Evolutionary conservation across 1,140 invertebrate genomes (phyloP).

Genomic region (Zophobas atratus): DNA sequence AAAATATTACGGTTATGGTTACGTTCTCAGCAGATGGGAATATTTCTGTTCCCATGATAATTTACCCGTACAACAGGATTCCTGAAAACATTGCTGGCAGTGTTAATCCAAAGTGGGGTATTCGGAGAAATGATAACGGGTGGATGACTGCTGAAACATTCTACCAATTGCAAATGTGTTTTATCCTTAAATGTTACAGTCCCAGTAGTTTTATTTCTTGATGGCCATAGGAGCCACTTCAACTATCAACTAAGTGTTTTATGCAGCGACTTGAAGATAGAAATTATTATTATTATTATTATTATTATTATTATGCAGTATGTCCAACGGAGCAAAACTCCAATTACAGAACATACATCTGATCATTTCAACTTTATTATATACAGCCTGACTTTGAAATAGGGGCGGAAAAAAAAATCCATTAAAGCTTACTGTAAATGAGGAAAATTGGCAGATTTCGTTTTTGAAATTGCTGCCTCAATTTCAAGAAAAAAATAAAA

Average conservation of each 20-base stretch:
- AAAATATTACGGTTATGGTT: constrained; percentile 62
- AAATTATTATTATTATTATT: constrained; percentile 46
- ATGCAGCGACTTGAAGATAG: constrained; percentile 54
- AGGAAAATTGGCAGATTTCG: too few species aligned
- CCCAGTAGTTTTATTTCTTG: constrained; percentile 61
- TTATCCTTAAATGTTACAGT: constrained; percentile 57
- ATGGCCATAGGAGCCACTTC: not conserved
- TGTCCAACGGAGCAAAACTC: too few species aligned
- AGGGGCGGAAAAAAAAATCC: too few species aligned
- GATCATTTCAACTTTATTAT: too few species aligned
- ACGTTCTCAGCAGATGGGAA: constrained; percentile 60
- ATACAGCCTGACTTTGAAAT: too few species aligned
- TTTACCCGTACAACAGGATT: constrained; percentile 61
- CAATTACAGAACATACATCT: too few species aligned
- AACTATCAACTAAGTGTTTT: constrained; percentile 60
- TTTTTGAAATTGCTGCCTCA: too few species aligned
- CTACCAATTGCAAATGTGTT: constrained; percentile 63
- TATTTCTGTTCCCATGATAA: constrained; percentile 59
- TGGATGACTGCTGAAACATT: constrained; percentile 66
- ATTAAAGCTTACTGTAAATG: too few species aligned
- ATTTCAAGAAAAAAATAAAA: too few species aligned
- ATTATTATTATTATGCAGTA: too few species aligned
- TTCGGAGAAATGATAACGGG: constrained; percentile 62
- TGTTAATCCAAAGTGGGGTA: constrained; percentile 62
- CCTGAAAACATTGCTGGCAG: constrained; percentile 52